These are phyloP conservation scores for Sakesphorus luctuosus DNA, from an alignment of 2,113 vertebrate genomes.

Conservation along the genomic window DNA sequence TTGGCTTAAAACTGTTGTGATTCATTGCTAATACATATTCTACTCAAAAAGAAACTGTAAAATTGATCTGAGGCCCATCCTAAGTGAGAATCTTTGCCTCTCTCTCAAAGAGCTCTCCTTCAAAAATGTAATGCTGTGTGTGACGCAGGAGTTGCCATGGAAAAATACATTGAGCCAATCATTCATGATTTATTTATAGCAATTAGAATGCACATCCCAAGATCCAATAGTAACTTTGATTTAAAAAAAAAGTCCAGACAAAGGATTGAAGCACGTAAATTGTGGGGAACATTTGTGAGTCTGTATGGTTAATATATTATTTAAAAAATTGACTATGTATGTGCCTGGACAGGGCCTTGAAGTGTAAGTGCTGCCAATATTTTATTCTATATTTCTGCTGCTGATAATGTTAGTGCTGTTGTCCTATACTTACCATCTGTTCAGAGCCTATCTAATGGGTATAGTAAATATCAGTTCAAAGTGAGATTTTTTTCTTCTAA, in stretches of 20 bases:
- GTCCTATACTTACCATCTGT: constrained; percentile 41
- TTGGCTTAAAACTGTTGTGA: neutral
- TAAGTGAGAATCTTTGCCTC: constrained; percentile 2
- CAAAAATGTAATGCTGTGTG: neutral
- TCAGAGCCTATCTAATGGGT: constrained; percentile 10
- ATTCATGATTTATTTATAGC: constrained; percentile 72
- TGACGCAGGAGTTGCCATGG: constrained; percentile 72
- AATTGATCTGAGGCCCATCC: neutral
- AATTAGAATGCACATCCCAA: constrained; percentile 62
- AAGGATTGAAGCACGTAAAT: constrained; percentile 3
- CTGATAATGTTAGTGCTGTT: constrained; percentile 2
- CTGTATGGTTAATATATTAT: constrained; percentile 5
- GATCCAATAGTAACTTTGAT: constrained; percentile 43
- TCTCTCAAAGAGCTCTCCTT: constrained; percentile 19
- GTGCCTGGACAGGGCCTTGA: neutral
- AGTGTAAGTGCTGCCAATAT: neutral
- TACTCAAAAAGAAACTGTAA: neutral
- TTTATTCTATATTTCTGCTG: neutral
- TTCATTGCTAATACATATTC: neutral
- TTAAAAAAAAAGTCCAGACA: neutral
- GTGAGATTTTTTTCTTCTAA: constrained; percentile 22
- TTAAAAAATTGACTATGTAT: constrained; percentile 26
- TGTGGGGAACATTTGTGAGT: neutral
- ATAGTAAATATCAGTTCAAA: constrained; percentile 48
- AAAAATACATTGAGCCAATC: constrained; percentile 68